A percentile compares a stretch with the other conserved stretches of the same genome.
These are phyloP conservation scores for Psittacula echo DNA, from an alignment of 2,797 vertebrate genomes.

Conservation along the genomic window DNA sequence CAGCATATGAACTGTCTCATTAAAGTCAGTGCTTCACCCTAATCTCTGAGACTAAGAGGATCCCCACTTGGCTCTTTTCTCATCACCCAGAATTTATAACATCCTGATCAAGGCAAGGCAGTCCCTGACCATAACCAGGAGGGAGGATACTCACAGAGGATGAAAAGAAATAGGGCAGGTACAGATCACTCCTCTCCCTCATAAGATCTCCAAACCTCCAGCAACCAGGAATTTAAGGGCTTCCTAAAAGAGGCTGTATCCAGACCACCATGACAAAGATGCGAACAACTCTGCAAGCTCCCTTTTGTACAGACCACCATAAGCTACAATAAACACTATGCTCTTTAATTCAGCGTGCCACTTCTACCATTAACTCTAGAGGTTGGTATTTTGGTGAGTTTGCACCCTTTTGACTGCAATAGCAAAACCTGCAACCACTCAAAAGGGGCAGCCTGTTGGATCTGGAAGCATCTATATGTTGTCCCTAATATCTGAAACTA, in stretches of 20 bases:
- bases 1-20: background rate
- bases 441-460: background rate
- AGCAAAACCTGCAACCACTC: background rate
- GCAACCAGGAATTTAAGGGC: background rate
- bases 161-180: background rate
- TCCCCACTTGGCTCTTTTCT: background rate
- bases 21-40: background rate
- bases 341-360: background rate
- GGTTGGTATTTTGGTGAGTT: background rate
- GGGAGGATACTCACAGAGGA: background rate
- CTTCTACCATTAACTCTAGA: background rate
- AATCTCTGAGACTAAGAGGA: background rate
- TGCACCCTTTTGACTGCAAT: background rate
- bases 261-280: background rate
- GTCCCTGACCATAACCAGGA: background rate
- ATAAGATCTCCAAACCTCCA: background rate
- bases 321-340: background rate
- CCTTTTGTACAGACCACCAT: accelerated
- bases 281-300: background rate
- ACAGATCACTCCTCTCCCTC: accelerated
- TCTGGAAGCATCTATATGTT: background rate
- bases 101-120: background rate
- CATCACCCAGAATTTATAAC: background rate
- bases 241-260: background rate
- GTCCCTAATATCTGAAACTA: background rate